A percentile compares a stretch with the other conserved stretches of the same genome.
Conservation (phyloP, 2,797 vertebrate species). For the Sebastes variabilis region DNA sequence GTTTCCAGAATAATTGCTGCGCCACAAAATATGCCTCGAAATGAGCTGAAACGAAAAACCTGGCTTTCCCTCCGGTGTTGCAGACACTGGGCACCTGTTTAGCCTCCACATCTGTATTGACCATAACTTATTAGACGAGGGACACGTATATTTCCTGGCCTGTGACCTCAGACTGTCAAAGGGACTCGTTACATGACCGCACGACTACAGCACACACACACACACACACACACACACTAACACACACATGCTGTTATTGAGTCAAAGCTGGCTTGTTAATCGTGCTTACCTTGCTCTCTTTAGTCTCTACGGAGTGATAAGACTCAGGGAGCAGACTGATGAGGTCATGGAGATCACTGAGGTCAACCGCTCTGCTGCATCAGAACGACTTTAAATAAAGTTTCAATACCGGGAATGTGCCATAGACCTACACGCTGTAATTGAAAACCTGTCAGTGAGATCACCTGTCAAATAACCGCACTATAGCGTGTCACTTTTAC, state of each 20-base stretch:
- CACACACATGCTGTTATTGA: slow-evolving; percentile 22
- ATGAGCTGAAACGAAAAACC: not conserved
- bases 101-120: not conserved
- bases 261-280: slow-evolving; percentile 63
- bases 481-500: not conserved
- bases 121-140: slow-evolving; percentile 32
- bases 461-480: slow-evolving; percentile 31
- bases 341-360: slow-evolving; percentile 57
- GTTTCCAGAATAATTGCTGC: slow-evolving; percentile 43
- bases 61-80: not conserved
- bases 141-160: slow-evolving; percentile 57
- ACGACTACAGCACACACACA: not conserved
- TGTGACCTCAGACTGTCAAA: slow-evolving; percentile 62
- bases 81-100: slow-evolving; percentile 11
- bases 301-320: slow-evolving; percentile 46
- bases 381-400: slow-evolving; percentile 24
- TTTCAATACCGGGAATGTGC: not conserved
- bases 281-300: slow-evolving; percentile 17
- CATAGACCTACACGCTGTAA: not conserved
- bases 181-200: slow-evolving; percentile 34
- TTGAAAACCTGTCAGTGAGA: not conserved
- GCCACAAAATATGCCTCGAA: slow-evolving; percentile 8
- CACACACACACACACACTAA: not conserved
- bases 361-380: slow-evolving; percentile 51
- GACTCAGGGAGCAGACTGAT: slow-evolving; percentile 37